phyloP scores from a whole-genome alignment of 2,888 invertebrate species.

The Tubulanus polymorphus region DNA sequence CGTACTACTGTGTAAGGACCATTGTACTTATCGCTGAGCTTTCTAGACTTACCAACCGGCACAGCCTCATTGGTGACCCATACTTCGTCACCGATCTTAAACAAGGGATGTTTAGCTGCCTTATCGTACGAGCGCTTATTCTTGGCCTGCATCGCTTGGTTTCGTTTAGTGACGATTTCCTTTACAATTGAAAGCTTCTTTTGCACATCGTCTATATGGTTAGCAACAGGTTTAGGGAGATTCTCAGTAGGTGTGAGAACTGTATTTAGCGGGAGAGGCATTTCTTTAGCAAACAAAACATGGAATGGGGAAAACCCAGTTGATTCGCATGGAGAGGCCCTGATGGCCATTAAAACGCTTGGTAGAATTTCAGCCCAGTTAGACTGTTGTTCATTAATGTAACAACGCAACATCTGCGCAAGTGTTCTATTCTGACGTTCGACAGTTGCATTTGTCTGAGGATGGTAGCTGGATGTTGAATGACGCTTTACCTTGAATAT shows the following conservation, averaged over 20 bases:
- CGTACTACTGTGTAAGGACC: slow-evolving; percentile 15
- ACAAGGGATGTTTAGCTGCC: slow-evolving; percentile 7
- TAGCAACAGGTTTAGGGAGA: slow-evolving; percentile 15
- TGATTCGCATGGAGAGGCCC: slow-evolving; percentile 17
- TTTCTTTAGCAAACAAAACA: slow-evolving; percentile 21
- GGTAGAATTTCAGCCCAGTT: slow-evolving; percentile 21
- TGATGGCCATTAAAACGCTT: slow-evolving; percentile 22
- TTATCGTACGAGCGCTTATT: slow-evolving; percentile 15
- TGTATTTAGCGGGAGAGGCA: slow-evolving; percentile 17
- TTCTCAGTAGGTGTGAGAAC: slow-evolving; percentile 14
- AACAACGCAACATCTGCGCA: slow-evolving; percentile 17
- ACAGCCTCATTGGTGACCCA: slow-evolving; percentile 14
- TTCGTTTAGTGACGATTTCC: slow-evolving; percentile 14
- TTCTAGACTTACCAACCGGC: slow-evolving; percentile 1
- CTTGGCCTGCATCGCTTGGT: slow-evolving; percentile 10
- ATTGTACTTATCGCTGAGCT: slow-evolving; percentile 11
- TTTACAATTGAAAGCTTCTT: neutral
- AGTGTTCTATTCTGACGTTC: slow-evolving; percentile 21
- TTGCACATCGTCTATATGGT: slow-evolving; percentile 12
- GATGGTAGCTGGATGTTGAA: slow-evolving; percentile 20
- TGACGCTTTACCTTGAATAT: slow-evolving; percentile 19
- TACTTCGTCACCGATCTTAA: slow-evolving; percentile 9
- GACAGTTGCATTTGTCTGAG: slow-evolving; percentile 20
- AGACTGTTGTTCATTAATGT: slow-evolving; percentile 16
- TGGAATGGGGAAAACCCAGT: slow-evolving; percentile 20